phyloP scores from a whole-genome alignment of 1,140 invertebrate species.

The Panagrolaimus sp. region DNA sequence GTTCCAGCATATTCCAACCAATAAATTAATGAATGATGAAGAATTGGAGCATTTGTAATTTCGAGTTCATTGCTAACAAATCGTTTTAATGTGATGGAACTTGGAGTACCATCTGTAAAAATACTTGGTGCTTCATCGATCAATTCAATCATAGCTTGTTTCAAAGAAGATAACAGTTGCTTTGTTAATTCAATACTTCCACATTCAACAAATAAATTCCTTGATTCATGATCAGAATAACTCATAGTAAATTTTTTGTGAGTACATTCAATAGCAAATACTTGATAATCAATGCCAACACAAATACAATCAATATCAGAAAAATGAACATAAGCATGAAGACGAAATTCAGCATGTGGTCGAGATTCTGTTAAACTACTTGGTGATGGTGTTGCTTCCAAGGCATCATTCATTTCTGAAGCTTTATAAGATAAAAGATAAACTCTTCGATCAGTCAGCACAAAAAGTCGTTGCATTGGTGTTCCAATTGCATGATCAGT shows the following conservation, averaged over 20 bases:
- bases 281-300: constrained; percentile 2
- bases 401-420: constrained; percentile 1
- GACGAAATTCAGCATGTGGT: background rate
- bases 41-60: background rate
- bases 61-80: constrained; percentile 11
- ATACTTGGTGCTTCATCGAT: background rate
- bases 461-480: constrained; percentile 1
- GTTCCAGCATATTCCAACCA: constrained; percentile 7
- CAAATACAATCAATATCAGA: constrained; percentile 8
- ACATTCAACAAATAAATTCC: constrained; percentile 5
- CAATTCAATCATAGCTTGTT: background rate
- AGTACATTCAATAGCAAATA: constrained; percentile 6
- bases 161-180: background rate
- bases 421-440: constrained; percentile 5
- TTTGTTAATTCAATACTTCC: constrained; percentile 5
- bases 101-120: constrained; percentile 8
- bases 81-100: background rate
- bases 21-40: constrained; percentile 11
- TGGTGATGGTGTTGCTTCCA: constrained; percentile 1
- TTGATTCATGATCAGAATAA: constrained; percentile 9
- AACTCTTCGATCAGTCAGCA: background rate
- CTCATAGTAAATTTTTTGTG: background rate
- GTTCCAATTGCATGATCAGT: background rate
- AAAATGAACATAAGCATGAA: background rate
- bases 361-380: background rate